phyloP scores from a whole-genome alignment of 2,888 invertebrate genomes.

The Carpatolechia fugitivella region DNA sequence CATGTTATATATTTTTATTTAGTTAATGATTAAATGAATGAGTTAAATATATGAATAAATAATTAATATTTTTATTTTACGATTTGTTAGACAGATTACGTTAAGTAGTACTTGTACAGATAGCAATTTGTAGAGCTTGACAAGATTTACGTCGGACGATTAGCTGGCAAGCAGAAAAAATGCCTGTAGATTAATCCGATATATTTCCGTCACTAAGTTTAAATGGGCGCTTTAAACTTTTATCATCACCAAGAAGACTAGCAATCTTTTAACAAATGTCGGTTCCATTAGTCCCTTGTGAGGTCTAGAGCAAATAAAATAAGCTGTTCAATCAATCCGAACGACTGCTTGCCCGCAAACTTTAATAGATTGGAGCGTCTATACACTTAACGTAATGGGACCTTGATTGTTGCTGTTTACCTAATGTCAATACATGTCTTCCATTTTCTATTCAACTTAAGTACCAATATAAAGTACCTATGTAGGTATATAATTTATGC shows the following conservation, averaged over 20 bases:
- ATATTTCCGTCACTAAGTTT: not conserved
- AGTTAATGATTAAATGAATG: too few species aligned
- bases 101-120: too few species aligned
- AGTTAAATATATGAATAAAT: too few species aligned
- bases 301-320: constrained; percentile 54
- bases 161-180: not conserved
- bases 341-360: constrained; percentile 48
- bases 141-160: too few species aligned
- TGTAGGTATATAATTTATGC: too few species aligned
- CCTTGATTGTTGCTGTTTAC: constrained; percentile 50
- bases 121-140: too few species aligned
- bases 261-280: constrained; percentile 20
- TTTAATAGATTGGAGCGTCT: constrained; percentile 65
- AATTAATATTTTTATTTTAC: too few species aligned
- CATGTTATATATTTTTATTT: too few species aligned
- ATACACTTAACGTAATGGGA: constrained; percentile 62
- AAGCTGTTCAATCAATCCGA: constrained; percentile 61
- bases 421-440: constrained; percentile 1
- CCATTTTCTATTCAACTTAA: not conserved
- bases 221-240: constrained; percentile 1
- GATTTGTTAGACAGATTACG: too few species aligned
- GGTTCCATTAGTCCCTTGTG: constrained; percentile 38
- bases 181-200: not conserved
- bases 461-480: not conserved
- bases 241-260: not conserved